phyloP scores from a whole-genome alignment of 2,888 invertebrate species.

The Agriopis marginaria region DNA sequence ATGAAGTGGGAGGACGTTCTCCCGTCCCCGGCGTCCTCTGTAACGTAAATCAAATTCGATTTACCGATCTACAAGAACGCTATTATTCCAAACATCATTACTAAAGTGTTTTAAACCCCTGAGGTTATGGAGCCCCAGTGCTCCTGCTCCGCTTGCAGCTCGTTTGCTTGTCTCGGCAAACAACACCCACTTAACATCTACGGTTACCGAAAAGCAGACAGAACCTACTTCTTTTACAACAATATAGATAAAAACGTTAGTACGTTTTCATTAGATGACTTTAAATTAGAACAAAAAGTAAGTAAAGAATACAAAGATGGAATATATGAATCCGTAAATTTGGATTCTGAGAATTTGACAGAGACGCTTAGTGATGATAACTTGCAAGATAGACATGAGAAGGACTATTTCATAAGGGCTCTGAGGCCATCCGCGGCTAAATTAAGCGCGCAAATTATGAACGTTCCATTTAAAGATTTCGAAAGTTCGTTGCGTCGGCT shows the following conservation, averaged over 20 bases:
- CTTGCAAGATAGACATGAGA: neutral
- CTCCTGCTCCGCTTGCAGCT: constrained; percentile 56
- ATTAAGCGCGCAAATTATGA: constrained; percentile 65
- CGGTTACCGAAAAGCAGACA: constrained; percentile 39
- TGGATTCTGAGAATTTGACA: neutral
- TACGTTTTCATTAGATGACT: constrained; percentile 5
- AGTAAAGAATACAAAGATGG: constrained; percentile 14
- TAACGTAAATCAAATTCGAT: neutral
- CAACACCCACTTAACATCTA: constrained; percentile 43
- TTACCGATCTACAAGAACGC: neutral
- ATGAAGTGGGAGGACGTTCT: too few species aligned
- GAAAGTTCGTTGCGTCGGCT: constrained; percentile 41
- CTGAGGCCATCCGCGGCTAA: constrained; percentile 48
- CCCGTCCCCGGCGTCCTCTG: too few species aligned
- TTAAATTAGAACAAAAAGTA: constrained; percentile 1
- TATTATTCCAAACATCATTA: neutral
- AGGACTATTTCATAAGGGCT: neutral
- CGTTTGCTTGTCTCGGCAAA: constrained; percentile 53
- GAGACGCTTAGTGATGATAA: neutral
- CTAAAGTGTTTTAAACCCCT: neutral
- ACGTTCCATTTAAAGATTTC: constrained; percentile 57
- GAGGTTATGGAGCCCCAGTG: constrained; percentile 49
- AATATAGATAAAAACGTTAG: constrained; percentile 25
- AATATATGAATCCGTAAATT: neutral
- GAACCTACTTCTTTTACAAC: constrained; percentile 45